Base-by-base conservation (phyloP, 2,113 vertebrate species). In the Smithornis capensis region DNA sequence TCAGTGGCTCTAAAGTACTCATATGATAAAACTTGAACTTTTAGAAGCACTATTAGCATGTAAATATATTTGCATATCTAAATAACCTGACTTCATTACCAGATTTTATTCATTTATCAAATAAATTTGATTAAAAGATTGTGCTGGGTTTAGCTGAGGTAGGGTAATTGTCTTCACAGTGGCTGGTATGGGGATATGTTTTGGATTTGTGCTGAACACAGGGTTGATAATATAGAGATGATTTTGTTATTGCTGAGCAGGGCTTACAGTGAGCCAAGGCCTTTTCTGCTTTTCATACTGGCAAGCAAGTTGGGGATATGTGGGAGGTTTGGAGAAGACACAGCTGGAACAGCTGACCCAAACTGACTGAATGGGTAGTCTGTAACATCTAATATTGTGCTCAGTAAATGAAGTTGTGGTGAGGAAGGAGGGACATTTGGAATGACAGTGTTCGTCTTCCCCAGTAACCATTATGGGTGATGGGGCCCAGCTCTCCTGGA, bases 401-500 rank as follows among this genome's bases (percentile, higher is more conserved):
- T 55, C 6, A 10, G 9, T 35, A 8, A 13, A 33, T 6, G 15
- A 55, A 35, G 14, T 7, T 18, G 5, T 24, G 9, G 29, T 18
- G 11, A 35, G 8, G 10, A 18, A 56, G 12, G 5, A 6, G 6
- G 19, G 24, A 55, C 14, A 35, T 47, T 47, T 27, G n/a, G 21
- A 47, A 16, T 19, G n/a, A 49, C 23, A 21, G 1, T 0, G 0
- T 1, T 47, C 55, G 14, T 47, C 25, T 69, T 69, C n/a, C 13
- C 45, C n/a, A 82, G 10, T 18, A 45, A n/a, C 4, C 8, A 13
- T 11, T 29, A 24, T 12, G 7, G 1, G 1, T 12, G 28, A 53
- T 9, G 12, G 19, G 4, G 9, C 1, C 16, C 38, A 53, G n/a
- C 4, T 40, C 14, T 55, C 29, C 60, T 62, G 24, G 38, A 40